Evolutionary conservation across 2,888 invertebrate species (phyloP).

Genomic region (Tetramorium bicarinatum): DNA sequence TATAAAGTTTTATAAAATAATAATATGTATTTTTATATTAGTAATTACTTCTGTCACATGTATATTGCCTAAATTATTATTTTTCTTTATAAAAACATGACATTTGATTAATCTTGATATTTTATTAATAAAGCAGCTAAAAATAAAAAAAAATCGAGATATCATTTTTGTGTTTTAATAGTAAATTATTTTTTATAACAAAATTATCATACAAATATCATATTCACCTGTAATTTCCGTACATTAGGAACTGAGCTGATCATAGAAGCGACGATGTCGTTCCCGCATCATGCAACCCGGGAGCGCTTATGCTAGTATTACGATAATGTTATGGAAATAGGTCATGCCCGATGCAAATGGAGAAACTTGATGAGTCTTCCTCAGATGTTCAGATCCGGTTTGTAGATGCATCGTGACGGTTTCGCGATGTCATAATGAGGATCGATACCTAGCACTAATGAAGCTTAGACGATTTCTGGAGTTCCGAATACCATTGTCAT

Average conservation of each 20-base stretch:
- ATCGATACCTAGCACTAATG: slow-evolving; percentile 32
- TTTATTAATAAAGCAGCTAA: neutral
- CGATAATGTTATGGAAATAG: slow-evolving; percentile 75
- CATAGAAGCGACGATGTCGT: slow-evolving; percentile 36
- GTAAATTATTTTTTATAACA: slow-evolving; percentile 14
- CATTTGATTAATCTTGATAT: neutral
- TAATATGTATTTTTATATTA: neutral
- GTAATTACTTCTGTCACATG: neutral
- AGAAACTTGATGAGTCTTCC: slow-evolving; percentile 76
- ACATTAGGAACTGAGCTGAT: slow-evolving; percentile 1
- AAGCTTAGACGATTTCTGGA: slow-evolving; percentile 64
- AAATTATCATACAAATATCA: neutral
- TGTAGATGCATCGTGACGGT: slow-evolving; percentile 68
- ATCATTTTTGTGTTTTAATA: neutral
- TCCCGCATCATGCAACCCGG: slow-evolving; percentile 35
- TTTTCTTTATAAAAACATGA: neutral
- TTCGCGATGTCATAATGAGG: slow-evolving; percentile 42
- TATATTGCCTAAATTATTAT: neutral
- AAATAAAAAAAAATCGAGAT: neutral
- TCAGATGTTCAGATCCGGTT: slow-evolving; percentile 74
- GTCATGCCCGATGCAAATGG: slow-evolving; percentile 79
- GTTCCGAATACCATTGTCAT: slow-evolving; percentile 66
- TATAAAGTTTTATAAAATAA: neutral
- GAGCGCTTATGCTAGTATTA: slow-evolving; percentile 60
- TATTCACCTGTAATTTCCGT: slow-evolving; percentile 11